Evolutionary conservation across 2,888 invertebrate genomes (phyloP), one percentile per base, ranked within the genome.

Genomic region (Drosophila melanosoma): DNA sequence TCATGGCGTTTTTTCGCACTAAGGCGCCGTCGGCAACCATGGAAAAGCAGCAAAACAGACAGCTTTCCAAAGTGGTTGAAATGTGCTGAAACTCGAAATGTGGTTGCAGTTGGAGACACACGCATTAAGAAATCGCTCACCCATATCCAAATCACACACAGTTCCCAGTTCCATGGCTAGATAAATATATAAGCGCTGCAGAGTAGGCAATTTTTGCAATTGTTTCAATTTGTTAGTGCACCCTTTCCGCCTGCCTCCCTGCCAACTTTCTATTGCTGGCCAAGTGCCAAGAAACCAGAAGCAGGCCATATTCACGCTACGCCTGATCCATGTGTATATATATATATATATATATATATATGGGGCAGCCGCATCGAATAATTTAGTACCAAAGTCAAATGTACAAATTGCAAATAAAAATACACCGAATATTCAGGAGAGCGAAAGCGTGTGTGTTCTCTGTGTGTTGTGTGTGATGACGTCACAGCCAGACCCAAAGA

Each of bases 191-290:
- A n/a, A n/a, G 56, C 56, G 38, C 38, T 8, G 52, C 45, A 23
- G 63, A 53, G 67, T 69, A 69, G 77, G 71, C 82, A 83, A 83
- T 84, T 75, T 81, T 60, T 51, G 64, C 76, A 74, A 81, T 72
- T 83, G 73, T 74, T 60, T 62, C 59, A 79, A 78, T 49, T 68
- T 69, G 57, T 69, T 77, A 33, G 38, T 60, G 60, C 33, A 57
- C 20, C 11, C 35, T 35, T 12, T 5, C 40, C 54, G 42, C 49
- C 42, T 15, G 40, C 7, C 40, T 40, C 17, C 10, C 40, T 45
- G 56, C 40, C 32, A 51, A 58, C 38, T 60, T 71, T 66, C 49
- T 56, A 33, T 60, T 74, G 56, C 40, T 81, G 85, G 87, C 81
- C 72, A 36, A 68, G 15, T 66, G 85, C 87, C 85, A 85, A 63